phyloP scores from a whole-genome alignment of 2,113 vertebrate genomes.

The Verasper variegatus region DNA sequence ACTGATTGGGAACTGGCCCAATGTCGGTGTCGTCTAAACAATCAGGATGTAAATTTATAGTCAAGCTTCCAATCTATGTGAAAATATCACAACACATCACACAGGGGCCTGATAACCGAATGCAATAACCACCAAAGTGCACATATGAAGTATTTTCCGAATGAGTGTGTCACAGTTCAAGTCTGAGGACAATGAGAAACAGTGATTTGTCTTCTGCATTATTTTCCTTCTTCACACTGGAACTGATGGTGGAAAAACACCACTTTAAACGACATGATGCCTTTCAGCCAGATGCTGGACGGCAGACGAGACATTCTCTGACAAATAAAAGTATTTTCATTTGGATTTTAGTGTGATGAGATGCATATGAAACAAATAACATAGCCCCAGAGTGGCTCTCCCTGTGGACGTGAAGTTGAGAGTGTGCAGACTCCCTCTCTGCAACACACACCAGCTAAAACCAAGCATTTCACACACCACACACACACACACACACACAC shows the following conservation, averaged over 20 bases:
- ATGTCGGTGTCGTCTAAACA: too few relatives aligned
- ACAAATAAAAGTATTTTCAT: slow-evolving; percentile 18
- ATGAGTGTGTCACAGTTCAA: background rate
- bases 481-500: too few relatives aligned
- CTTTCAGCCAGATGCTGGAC: background rate
- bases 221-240: background rate
- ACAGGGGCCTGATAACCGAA: background rate
- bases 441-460: background rate
- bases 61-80: too few relatives aligned
- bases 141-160: background rate
- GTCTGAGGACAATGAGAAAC: background rate
- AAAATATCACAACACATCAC: too few relatives aligned
- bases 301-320: slow-evolving; percentile 8
- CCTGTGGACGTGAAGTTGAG: background rate
- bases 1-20: background rate
- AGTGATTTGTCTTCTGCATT: too few relatives aligned
- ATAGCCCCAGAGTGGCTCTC: background rate
- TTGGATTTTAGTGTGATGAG: slow-evolving; percentile 13
- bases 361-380: slow-evolving; percentile 13
- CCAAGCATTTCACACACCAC: background rate
- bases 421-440: background rate
- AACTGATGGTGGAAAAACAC: background rate
- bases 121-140: background rate
- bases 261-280: slow-evolving; percentile 25
- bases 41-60: background rate